Evolutionary conservation across 1,140 invertebrate species (phyloP), one percentile per base, ranked within the genome.

Genomic region (Chlorops oryzae): DNA sequence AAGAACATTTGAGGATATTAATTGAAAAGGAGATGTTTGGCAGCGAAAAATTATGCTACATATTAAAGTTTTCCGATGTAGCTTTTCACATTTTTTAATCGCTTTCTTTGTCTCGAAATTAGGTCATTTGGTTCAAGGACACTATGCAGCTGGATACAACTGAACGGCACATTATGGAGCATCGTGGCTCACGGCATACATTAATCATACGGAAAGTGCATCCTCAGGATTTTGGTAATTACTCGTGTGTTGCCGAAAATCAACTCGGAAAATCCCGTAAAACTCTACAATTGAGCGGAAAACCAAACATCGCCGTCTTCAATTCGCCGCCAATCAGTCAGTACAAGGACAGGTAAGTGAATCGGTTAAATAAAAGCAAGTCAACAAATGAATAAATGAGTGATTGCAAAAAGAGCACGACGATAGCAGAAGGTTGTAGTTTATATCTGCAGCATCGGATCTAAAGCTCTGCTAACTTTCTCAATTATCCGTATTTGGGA

Each of bases 51-150:
- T n/a, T n/a, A n/a, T n/a, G n/a, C n/a, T n/a, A n/a, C n/a, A n/a
- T n/a, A n/a, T n/a, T n/a, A n/a, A n/a, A n/a, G n/a, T n/a, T n/a
- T n/a, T n/a, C n/a, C n/a, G n/a, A n/a, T n/a, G n/a, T n/a, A n/a
- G n/a, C n/a, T n/a, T n/a, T n/a, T n/a, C n/a, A n/a, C n/a, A n/a
- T n/a, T n/a, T n/a, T n/a, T n/a, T n/a, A n/a, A n/a, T n/a, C n/a
- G n/a, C n/a, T n/a, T n/a, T n/a, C n/a, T n/a, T n/a, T n/a, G n/a
- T n/a, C 22, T 2, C 21, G 9, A 9, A 18, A 20, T 10, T 38
- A 84, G 80, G 80, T 84, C 48, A 69, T 81, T 54, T 84, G 81
- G 81, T 83, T 80, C 65, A 75, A 80, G 57, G 80, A 83, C 61
- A 83, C 81, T 45, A 79, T 83, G 75, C 77, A 81, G 61, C 69